phyloP scores from a whole-genome alignment of 2,888 invertebrate genomes.

The Drosophila sordidula region DNA sequence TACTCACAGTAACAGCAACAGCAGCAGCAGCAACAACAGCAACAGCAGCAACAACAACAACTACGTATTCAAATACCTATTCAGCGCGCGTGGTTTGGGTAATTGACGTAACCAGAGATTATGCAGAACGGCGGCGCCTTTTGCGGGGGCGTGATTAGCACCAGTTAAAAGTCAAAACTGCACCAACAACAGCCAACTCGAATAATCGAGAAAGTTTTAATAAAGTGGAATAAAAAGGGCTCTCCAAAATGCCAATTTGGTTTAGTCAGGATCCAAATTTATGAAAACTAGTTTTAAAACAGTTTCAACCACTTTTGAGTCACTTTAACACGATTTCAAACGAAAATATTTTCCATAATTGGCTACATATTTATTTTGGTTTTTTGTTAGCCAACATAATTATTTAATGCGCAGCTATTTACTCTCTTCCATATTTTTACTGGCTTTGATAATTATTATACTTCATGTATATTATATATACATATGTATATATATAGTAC shows the following conservation, averaged over 20 bases:
- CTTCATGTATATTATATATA: too few relatives aligned
- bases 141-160: slow-evolving; percentile 19
- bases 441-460: too few relatives aligned
- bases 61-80: slow-evolving; percentile 50
- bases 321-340: neutral
- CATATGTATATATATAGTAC: too few relatives aligned
- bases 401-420: too few relatives aligned
- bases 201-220: neutral
- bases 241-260: neutral
- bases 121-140: slow-evolving; percentile 39
- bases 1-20: slow-evolving; percentile 44
- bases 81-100: slow-evolving; percentile 67
- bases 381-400: too few relatives aligned
- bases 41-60: slow-evolving; percentile 7
- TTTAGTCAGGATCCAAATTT: neutral
- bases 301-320: neutral
- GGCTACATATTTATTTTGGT: too few relatives aligned
- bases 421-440: too few relatives aligned
- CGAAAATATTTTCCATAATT: too few relatives aligned
- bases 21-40: slow-evolving; percentile 9
- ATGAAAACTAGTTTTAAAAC: neutral
- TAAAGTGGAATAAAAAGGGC: neutral
- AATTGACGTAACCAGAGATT: slow-evolving; percentile 76
- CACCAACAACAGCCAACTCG: neutral
- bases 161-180: slow-evolving; percentile 15